These are phyloP conservation scores for Danio aesculapii DNA, from an alignment of 2,797 vertebrate genomes.

Conservation along the genomic window DNA sequence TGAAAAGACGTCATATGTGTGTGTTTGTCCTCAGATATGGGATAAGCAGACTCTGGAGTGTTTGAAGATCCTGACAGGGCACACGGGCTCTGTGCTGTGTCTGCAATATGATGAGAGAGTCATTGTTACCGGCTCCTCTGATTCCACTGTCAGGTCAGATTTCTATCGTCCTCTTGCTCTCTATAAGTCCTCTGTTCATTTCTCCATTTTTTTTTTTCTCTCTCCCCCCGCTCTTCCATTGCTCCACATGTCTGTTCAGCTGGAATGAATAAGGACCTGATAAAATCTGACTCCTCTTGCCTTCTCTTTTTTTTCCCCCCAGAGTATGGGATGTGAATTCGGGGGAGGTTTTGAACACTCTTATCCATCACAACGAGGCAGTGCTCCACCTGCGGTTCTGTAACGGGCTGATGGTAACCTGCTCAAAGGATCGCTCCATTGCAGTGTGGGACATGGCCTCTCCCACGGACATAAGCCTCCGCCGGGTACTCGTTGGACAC, in stretches of 20 bases:
- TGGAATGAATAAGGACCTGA: constrained; percentile 18
- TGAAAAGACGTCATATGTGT: constrained; percentile 27
- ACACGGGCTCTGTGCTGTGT: constrained; percentile 97
- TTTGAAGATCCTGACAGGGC: constrained; percentile 96
- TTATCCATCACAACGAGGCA: constrained; percentile 98
- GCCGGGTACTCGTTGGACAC: constrained; percentile 96
- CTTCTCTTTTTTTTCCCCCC: constrained; percentile 28
- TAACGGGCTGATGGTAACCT: constrained; percentile 98
- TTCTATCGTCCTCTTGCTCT: constrained; percentile 8
- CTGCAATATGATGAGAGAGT: constrained; percentile 98
- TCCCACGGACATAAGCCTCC: constrained; percentile 96
- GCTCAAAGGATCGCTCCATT: constrained; percentile 97
- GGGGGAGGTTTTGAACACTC: constrained; percentile 95
- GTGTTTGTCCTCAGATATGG: constrained; percentile 86
- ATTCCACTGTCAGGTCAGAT: constrained; percentile 94
- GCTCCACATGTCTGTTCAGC: constrained; percentile 25
- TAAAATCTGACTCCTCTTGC: constrained; percentile 41
- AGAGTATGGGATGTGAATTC: constrained; percentile 99
- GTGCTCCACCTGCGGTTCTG: constrained; percentile 96
- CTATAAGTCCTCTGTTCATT: constrained; percentile 30
- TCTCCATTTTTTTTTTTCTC: background rate
- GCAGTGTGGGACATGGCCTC: constrained; percentile 99
- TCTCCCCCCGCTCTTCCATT: background rate
- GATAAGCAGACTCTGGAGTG: constrained; percentile 98
- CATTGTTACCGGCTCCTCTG: constrained; percentile 98